phyloP scores from a whole-genome alignment of 2,888 invertebrate genomes.

The Trissolcus brochymenae region DNA sequence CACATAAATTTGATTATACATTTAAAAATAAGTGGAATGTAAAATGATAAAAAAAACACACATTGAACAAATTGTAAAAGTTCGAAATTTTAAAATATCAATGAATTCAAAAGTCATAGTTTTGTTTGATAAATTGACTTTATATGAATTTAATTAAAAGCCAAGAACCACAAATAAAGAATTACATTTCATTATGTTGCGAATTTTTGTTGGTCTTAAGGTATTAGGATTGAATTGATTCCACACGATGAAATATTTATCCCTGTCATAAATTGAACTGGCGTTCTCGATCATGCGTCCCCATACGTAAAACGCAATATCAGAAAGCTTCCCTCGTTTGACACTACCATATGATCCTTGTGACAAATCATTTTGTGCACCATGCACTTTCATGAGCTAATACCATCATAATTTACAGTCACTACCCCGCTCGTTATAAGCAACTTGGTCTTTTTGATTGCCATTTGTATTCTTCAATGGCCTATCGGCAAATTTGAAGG shows the following conservation, averaged over 20 bases:
- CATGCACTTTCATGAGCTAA: constrained; percentile 66
- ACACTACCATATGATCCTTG: constrained; percentile 59
- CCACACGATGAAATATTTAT: constrained; percentile 41
- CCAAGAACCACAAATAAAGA: neutral
- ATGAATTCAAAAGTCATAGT: no score
- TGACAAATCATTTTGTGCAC: constrained; percentile 68
- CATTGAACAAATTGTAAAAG: no score
- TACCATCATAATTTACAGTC: constrained; percentile 69
- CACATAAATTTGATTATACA: no score
- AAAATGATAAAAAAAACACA: no score
- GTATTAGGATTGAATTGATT: constrained; percentile 36
- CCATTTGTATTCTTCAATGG: constrained; percentile 44
- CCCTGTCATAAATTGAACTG: constrained; percentile 37
- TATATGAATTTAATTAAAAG: neutral
- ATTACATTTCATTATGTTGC: constrained; percentile 13
- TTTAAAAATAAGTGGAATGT: no score
- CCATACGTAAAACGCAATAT: constrained; percentile 13
- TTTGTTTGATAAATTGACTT: neutral
- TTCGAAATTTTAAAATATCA: no score
- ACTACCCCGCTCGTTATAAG: constrained; percentile 58
- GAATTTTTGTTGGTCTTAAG: constrained; percentile 16
- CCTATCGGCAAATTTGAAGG: constrained; percentile 43
- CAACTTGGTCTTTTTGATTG: constrained; percentile 50
- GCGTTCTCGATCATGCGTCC: constrained; percentile 14
- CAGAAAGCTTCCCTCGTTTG: constrained; percentile 27